These are phyloP conservation scores for Daboia siamensis DNA, from an alignment of 2,113 vertebrate species.

Conservation along the genomic window DNA sequence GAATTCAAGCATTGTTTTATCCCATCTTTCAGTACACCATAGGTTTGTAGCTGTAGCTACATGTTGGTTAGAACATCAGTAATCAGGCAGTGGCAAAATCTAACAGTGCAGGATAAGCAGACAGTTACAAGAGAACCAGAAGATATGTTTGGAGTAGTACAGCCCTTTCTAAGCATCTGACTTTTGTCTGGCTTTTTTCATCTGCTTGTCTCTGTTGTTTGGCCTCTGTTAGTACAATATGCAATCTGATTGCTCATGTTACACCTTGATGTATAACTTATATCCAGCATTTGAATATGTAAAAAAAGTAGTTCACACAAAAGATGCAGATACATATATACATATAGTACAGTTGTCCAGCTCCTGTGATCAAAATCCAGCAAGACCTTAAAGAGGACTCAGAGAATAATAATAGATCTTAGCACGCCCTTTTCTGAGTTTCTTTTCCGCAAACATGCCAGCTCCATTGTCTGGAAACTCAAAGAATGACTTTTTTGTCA, in stretches of 20 bases:
- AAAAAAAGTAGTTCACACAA: background rate
- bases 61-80: background rate
- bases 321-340: background rate
- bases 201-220: background rate
- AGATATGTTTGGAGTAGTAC: background rate
- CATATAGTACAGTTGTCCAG: background rate
- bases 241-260: background rate
- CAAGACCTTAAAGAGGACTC: background rate
- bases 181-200: background rate
- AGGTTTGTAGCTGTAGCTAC: background rate
- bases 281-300: background rate
- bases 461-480: background rate
- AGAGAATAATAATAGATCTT: background rate
- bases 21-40: background rate
- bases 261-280: background rate
- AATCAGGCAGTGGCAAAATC: background rate
- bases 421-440: background rate
- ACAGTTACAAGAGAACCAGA: background rate
- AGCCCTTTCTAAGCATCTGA: background rate
- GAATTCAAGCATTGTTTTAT: constrained; percentile 20
- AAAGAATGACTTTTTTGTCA: background rate
- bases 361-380: background rate
- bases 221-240: background rate
- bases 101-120: background rate
- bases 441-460: background rate